phyloP scores from a whole-genome alignment of 1,140 invertebrate species.

The Drosophila ironensis region DNA sequence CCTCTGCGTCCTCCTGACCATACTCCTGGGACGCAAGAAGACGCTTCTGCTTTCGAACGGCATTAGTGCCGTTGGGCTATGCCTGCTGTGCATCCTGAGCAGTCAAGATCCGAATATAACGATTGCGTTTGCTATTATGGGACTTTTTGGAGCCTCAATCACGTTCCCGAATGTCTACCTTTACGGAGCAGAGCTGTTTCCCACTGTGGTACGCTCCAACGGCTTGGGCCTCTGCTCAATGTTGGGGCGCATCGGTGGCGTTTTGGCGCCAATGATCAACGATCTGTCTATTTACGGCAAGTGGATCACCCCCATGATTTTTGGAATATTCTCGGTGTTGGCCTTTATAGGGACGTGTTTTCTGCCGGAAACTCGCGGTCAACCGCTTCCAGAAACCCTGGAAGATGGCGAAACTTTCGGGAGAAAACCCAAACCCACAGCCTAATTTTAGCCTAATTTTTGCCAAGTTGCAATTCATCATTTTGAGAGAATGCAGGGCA shows the following conservation, averaged over 20 bases:
- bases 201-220: constrained; percentile 84
- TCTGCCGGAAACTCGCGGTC: constrained; percentile 89
- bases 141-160: constrained; percentile 82
- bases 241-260: constrained; percentile 84
- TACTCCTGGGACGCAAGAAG: constrained; percentile 85
- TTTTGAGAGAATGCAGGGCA: too few relatives aligned
- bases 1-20: constrained; percentile 86
- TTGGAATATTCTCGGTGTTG: constrained; percentile 86
- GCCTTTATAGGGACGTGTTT: constrained; percentile 85
- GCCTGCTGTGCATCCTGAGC: constrained; percentile 85
- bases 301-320: constrained; percentile 87
- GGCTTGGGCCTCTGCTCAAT: constrained; percentile 84
- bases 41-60: constrained; percentile 86
- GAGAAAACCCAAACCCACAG: not conserved
- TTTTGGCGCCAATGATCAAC: constrained; percentile 84
- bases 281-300: constrained; percentile 75
- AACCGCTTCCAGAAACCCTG: constrained; percentile 88
- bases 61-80: constrained; percentile 85
- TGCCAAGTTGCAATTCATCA: too few relatives aligned
- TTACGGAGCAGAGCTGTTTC: constrained; percentile 85
- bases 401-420: constrained; percentile 90
- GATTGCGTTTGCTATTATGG: constrained; percentile 50
- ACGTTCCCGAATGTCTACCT: constrained; percentile 85
- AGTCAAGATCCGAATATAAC: too few relatives aligned
- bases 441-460: not conserved